A percentile compares a stretch with the other conserved stretches of the same genome.
Evolutionary conservation across 2,113 vertebrate species (phyloP).

Genomic region (Mormyrus iriodes): DNA sequence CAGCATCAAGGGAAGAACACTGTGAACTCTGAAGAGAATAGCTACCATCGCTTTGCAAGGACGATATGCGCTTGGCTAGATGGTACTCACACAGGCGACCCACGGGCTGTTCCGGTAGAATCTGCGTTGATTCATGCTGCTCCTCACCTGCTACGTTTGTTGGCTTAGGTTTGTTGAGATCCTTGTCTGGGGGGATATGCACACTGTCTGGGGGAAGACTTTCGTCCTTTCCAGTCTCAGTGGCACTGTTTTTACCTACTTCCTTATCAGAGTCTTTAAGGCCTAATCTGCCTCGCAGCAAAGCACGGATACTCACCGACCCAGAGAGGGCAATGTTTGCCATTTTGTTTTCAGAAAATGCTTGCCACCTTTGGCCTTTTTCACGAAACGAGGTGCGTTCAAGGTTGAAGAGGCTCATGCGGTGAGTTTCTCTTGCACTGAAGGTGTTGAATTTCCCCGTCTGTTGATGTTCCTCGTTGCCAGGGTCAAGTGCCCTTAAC

Average conservation of each 20-base stretch:
- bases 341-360: conserved; percentile 56
- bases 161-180: conserved; percentile 50
- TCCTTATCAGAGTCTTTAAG: conserved; percentile 53
- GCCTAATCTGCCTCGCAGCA: conserved; percentile 61
- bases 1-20: conserved; percentile 86
- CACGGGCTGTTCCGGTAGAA: conserved; percentile 69
- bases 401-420: conserved; percentile 68
- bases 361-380: conserved; percentile 69
- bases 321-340: conserved; percentile 60
- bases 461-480: conserved; percentile 58
- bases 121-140: conserved; percentile 63
- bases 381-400: conserved; percentile 84
- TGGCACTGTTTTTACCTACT: conserved; percentile 26
- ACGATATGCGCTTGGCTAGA: conserved; percentile 84
- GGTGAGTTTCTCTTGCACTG: conserved; percentile 74
- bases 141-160: conserved; percentile 54
- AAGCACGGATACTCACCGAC: conserved; percentile 51
- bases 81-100: conserved; percentile 87
- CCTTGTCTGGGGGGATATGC: background rate
- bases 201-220: conserved; percentile 40
- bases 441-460: conserved; percentile 75
- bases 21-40: conserved; percentile 85
- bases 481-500: conserved; percentile 68
- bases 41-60: conserved; percentile 80
- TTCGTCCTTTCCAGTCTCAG: conserved; percentile 38